Evolutionary conservation across 2,888 invertebrate genomes (phyloP).

Genomic region (Lottia gigantea): DNA sequence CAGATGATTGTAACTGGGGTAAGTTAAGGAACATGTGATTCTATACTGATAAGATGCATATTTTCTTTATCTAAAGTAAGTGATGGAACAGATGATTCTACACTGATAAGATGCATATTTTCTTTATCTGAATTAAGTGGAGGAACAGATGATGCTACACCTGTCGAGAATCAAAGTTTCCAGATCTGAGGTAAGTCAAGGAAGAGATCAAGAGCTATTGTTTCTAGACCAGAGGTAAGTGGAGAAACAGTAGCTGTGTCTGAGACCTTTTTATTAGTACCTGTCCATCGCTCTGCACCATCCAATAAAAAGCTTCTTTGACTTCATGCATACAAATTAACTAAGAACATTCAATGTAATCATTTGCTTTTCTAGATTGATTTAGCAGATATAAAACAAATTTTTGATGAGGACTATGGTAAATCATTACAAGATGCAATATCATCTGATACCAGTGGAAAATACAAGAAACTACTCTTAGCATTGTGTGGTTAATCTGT

Average conservation of each 20-base stretch:
- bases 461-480: constrained; percentile 58
- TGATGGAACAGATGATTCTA: constrained; percentile 43
- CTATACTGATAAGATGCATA: too few species aligned
- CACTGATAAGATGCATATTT: too few species aligned
- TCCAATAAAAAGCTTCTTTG: too few species aligned
- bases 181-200: too few species aligned
- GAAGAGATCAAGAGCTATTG: too few species aligned
- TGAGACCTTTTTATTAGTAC: too few species aligned
- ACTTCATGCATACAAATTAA: too few species aligned
- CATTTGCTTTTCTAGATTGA: constrained; percentile 58
- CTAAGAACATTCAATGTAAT: too few species aligned
- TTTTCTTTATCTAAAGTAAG: constrained; percentile 17
- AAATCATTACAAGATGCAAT: constrained; percentile 54
- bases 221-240: constrained; percentile 28
- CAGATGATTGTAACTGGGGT: constrained; percentile 62
- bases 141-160: too few species aligned
- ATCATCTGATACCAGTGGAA: constrained; percentile 61
- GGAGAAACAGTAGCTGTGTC: constrained; percentile 58
- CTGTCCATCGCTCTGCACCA: too few species aligned
- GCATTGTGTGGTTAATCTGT: neutral
- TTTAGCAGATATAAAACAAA: constrained; percentile 58
- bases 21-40: constrained; percentile 27
- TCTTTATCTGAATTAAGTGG: too few species aligned
- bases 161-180: too few species aligned
- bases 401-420: constrained; percentile 47